Evolutionary conservation across 2,888 invertebrate species (phyloP).

Genomic region (Thelaira solivaga): DNA sequence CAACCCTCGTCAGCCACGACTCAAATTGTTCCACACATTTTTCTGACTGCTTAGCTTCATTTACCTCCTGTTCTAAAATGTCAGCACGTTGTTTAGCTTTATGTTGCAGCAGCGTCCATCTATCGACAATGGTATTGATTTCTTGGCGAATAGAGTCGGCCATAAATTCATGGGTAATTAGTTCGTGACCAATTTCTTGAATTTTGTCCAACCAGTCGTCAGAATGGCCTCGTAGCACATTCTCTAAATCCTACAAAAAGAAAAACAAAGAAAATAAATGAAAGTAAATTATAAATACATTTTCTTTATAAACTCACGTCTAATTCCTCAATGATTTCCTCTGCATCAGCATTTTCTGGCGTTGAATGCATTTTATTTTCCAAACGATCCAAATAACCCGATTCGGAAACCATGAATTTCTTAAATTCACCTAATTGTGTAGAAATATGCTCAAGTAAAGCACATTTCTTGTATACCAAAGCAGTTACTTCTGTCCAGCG

Average conservation of each 20-base stretch:
- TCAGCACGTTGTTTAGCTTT: conserved; percentile 79
- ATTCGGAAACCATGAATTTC: conserved; percentile 85
- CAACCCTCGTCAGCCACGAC: conserved; percentile 84
- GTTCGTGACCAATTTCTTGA: conserved; percentile 85
- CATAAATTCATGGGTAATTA: conserved; percentile 87
- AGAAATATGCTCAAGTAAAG: conserved; percentile 84
- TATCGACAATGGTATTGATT: conserved; percentile 80
- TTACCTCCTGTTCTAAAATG: conserved; percentile 83
- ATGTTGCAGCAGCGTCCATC: conserved; percentile 83
- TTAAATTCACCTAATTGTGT: conserved; percentile 87
- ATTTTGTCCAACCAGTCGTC: conserved; percentile 85
- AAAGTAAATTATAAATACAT: background rate
- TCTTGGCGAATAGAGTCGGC: conserved; percentile 82
- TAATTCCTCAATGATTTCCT: conserved; percentile 93
- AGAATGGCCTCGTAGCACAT: conserved; percentile 84
- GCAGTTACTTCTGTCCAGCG: conserved; percentile 85
- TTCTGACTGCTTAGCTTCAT: conserved; percentile 87
- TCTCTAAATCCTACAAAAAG: conserved; percentile 85
- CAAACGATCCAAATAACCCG: conserved; percentile 88
- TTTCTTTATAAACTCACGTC: conserved; percentile 81
- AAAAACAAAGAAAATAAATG: background rate
- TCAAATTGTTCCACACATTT: conserved; percentile 85
- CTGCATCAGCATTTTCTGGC: conserved; percentile 88
- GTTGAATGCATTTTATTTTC: conserved; percentile 85
- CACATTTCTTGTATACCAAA: conserved; percentile 83